Percentiles rank a stretch among this genome's conserved stretches.
Conservation (phyloP, 2,888 invertebrate species). For the Saturnia japonica region DNA sequence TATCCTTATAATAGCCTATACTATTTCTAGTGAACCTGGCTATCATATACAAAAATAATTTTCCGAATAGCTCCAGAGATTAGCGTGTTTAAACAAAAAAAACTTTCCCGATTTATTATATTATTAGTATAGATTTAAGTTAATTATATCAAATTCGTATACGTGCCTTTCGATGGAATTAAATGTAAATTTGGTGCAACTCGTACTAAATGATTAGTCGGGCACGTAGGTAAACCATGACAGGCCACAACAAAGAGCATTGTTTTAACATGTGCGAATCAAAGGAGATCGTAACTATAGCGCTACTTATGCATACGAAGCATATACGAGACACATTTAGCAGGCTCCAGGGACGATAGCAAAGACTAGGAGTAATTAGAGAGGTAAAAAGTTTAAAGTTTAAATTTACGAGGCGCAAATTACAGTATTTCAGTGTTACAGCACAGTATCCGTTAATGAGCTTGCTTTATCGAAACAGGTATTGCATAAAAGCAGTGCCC, state of each 20-base stretch:
- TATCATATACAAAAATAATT: no score
- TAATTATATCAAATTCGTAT: constrained; percentile 23
- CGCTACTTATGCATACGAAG: constrained; percentile 73
- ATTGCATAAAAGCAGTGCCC: constrained; percentile 32
- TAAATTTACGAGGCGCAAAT: constrained; percentile 82
- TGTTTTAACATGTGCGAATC: constrained; percentile 65
- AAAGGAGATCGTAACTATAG: constrained; percentile 62
- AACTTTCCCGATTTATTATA: no score
- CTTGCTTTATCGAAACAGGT: constrained; percentile 75
- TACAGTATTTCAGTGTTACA: constrained; percentile 78
- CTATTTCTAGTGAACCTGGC: no score
- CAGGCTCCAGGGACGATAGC: constrained; percentile 74
- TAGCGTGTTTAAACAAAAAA: no score
- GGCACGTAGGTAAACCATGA: constrained; percentile 62
- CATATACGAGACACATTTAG: constrained; percentile 77
- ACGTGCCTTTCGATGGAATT: constrained; percentile 31
- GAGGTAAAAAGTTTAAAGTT: constrained; percentile 81
- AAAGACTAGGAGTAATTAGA: constrained; percentile 79
- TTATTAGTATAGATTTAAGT: no score
- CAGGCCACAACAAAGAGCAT: constrained; percentile 75
- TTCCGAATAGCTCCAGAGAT: no score
- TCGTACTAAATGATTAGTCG: constrained; percentile 54
- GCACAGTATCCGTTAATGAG: constrained; percentile 75
- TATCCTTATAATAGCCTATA: no score
- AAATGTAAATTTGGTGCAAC: constrained; percentile 41